phyloP scores from a whole-genome alignment of 2,888 invertebrate species.

The Nomada fucata region DNA sequence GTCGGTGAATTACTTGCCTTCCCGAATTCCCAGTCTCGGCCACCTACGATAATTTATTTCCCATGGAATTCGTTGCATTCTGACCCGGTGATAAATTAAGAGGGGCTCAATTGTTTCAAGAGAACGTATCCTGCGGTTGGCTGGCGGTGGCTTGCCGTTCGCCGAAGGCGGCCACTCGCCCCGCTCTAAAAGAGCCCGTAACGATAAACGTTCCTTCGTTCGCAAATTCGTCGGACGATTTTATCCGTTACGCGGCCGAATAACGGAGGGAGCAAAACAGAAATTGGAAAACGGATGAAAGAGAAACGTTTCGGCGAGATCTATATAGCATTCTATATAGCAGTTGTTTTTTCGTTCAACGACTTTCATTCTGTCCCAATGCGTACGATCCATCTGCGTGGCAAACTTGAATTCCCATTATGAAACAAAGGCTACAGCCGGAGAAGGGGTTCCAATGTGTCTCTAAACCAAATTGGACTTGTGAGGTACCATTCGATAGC shows the following conservation, averaged over 20 bases:
- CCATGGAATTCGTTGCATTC: slow-evolving; percentile 76
- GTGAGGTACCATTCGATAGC: no score
- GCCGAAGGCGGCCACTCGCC: slow-evolving; percentile 28
- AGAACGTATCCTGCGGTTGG: slow-evolving; percentile 67
- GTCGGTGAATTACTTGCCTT: slow-evolving; percentile 68
- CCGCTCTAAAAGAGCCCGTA: not conserved
- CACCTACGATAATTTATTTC: slow-evolving; percentile 75
- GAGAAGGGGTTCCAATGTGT: no score
- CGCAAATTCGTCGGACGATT: slow-evolving; percentile 63
- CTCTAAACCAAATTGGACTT: no score
- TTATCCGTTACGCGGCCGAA: slow-evolving; percentile 6
- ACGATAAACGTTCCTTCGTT: slow-evolving; percentile 56
- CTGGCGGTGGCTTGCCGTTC: slow-evolving; percentile 41
- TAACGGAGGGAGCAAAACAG: not conserved
- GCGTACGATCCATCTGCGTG: no score
- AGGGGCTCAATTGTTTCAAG: slow-evolving; percentile 77
- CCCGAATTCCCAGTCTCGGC: slow-evolving; percentile 61
- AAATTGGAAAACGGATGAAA: not conserved
- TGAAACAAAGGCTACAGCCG: no score
- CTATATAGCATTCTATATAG: not conserved
- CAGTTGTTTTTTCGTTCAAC: not conserved
- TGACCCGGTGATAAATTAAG: slow-evolving; percentile 76
- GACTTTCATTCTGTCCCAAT: not conserved
- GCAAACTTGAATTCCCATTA: no score
- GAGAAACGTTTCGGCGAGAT: not conserved